phyloP scores from a whole-genome alignment of 1,140 invertebrate species.

The Centruroides vittatus region DNA sequence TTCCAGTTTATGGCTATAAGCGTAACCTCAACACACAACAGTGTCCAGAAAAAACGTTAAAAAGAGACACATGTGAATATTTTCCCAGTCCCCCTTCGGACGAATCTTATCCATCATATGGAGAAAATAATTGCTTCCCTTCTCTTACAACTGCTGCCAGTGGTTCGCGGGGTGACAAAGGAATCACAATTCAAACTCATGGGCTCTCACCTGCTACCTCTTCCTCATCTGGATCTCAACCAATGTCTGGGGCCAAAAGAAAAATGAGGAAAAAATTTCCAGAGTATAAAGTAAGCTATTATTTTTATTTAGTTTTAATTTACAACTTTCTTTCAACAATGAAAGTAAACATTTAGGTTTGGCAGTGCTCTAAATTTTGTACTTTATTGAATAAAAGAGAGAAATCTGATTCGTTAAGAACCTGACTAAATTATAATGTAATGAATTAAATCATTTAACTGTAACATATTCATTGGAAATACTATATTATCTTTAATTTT shows the following conservation, averaged over 20 bases:
- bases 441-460: too few species aligned
- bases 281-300: slow-evolving; percentile 13
- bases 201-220: slow-evolving; percentile 11
- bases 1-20: slow-evolving; percentile 31
- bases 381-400: too few species aligned
- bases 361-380: too few species aligned
- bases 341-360: too few species aligned
- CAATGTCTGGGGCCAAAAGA: slow-evolving; percentile 11
- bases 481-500: too few species aligned
- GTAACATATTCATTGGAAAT: too few species aligned
- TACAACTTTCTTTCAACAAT: too few species aligned
- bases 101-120: slow-evolving; percentile 15
- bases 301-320: too few species aligned
- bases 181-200: not conserved
- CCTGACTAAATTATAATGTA: too few species aligned
- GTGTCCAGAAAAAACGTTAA: slow-evolving; percentile 16
- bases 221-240: slow-evolving; percentile 12
- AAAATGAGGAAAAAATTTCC: slow-evolving; percentile 17
- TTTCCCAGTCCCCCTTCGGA: slow-evolving; percentile 20
- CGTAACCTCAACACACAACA: slow-evolving; percentile 16
- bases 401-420: too few species aligned
- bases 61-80: slow-evolving; percentile 18
- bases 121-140: slow-evolving; percentile 14
- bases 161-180: not conserved
- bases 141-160: slow-evolving; percentile 5